These are phyloP conservation scores for Nephrotoma flavescens DNA, from an alignment of 2,888 invertebrate species.

Conservation along the genomic window DNA sequence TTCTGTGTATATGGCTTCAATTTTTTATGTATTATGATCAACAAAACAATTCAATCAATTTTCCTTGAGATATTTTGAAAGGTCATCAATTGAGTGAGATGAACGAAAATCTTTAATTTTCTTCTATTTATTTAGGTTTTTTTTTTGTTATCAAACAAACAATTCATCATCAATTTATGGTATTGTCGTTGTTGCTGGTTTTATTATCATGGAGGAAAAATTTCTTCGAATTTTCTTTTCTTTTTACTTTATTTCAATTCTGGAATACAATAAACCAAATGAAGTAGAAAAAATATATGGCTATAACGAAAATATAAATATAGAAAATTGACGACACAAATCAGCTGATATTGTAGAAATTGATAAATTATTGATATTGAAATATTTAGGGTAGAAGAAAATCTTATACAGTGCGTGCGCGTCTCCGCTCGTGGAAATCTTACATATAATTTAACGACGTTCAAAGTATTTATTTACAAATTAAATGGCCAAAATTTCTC, in stretches of 20 bases:
- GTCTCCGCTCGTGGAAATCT: not conserved
- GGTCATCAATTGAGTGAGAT: not conserved
- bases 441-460: not conserved
- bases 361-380: not conserved
- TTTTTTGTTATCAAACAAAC: not conserved
- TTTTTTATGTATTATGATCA: not conserved
- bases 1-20: not conserved
- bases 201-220: not conserved
- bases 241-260: not conserved
- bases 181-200: not conserved
- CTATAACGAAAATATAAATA: not conserved
- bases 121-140: not conserved
- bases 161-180: not conserved
- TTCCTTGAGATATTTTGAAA: not conserved
- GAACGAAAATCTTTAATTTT: not conserved
- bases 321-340: not conserved
- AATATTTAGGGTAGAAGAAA: not conserved
- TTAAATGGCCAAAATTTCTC: not conserved
- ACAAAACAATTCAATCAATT: not conserved
- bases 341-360: not conserved
- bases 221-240: no score
- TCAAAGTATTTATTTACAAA: not conserved
- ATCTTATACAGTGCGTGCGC: not conserved
- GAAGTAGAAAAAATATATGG: not conserved
- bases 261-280: not conserved